These are phyloP conservation scores for Campoplex capitator DNA, from an alignment of 2,888 invertebrate genomes.

Conservation along the genomic window DNA sequence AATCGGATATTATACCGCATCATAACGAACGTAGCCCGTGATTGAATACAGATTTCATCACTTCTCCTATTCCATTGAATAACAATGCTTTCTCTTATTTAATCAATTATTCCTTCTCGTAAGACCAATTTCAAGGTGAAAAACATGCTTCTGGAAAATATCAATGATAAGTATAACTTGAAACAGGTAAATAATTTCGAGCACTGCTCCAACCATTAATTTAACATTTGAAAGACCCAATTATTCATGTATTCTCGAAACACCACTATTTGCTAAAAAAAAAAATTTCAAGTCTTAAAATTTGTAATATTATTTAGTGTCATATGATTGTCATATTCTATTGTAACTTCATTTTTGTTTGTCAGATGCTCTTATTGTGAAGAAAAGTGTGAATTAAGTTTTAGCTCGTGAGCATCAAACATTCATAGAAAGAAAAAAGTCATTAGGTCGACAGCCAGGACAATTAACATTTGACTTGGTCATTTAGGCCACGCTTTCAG, in stretches of 20 bases:
- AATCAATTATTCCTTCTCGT: not conserved
- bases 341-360: not conserved
- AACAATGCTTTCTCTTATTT: not conserved
- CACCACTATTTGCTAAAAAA: not conserved
- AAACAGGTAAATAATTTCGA: not conserved
- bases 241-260: not conserved
- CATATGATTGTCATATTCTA: not conserved
- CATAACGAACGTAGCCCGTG: not conserved
- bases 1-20: not conserved
- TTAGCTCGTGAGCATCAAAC: not conserved
- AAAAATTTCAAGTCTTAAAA: too few relatives aligned
- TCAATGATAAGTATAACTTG: not conserved
- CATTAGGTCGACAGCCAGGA: slow-evolving; percentile 28
- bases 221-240: not conserved
- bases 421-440: not conserved
- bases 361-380: not conserved
- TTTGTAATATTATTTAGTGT: too few relatives aligned
- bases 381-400: not conserved
- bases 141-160: not conserved
- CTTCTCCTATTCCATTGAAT: not conserved
- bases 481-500: slow-evolving; percentile 57
- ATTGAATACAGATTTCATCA: slow-evolving; percentile 37
- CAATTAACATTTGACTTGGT: slow-evolving; percentile 58
- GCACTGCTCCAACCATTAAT: not conserved
- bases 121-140: not conserved